Percentiles rank a stretch among this genome's conserved stretches.
These are phyloP conservation scores for Eristalinus sepulchralis DNA, from an alignment of 2,888 invertebrate species.

Conservation along the genomic window DNA sequence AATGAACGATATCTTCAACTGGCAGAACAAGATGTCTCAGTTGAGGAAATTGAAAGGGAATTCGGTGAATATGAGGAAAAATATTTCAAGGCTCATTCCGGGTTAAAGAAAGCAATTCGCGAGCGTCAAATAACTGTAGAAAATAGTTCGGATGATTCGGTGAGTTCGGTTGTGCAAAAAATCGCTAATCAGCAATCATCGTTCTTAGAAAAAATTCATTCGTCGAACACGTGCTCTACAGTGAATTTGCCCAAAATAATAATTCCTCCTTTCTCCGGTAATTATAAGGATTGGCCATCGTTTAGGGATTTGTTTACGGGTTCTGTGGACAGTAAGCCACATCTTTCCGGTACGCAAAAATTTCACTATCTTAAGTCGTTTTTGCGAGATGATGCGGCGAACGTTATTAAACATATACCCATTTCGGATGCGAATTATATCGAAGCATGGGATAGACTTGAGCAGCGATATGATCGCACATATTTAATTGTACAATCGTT, in stretches of 20 bases:
- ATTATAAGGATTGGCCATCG: slow-evolving; percentile 59
- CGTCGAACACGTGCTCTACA: no score
- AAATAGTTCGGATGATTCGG: background rate
- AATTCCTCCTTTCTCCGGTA: slow-evolving; percentile 46
- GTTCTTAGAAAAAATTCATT: background rate
- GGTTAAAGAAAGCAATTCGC: background rate
- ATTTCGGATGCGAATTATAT: no score
- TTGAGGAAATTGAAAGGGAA: background rate
- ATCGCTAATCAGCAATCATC: background rate
- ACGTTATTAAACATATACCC: no score
- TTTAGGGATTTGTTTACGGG: slow-evolving; percentile 57
- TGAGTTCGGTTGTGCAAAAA: background rate
- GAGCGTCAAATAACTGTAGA: background rate
- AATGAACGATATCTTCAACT: background rate
- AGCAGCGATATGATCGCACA: no score
- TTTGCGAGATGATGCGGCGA: no score
- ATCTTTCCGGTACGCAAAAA: no score
- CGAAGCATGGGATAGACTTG: no score
- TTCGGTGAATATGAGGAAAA: background rate
- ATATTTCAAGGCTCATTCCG: background rate
- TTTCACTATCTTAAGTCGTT: no score
- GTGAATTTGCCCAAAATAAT: no score
- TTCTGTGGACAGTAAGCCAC: no score
- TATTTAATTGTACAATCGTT: no score
- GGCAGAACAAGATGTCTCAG: background rate